Conservation (phyloP, 2,888 invertebrate species). For the Lycocerus yunnanus region DNA sequence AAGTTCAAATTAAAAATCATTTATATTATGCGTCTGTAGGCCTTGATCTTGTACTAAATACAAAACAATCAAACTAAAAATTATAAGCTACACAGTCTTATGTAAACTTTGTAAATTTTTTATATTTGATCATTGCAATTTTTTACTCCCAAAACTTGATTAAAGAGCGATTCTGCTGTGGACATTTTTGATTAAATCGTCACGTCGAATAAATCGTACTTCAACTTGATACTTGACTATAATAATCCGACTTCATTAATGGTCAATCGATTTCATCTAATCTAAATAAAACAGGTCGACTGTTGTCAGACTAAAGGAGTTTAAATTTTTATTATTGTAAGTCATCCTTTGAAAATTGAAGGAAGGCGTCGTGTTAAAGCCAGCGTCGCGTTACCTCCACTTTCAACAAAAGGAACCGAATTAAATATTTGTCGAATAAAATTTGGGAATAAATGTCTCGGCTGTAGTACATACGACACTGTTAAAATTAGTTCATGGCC, state of each 20-base stretch:
- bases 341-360: neutral
- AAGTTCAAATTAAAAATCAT: neutral
- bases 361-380: neutral
- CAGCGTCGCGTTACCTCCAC: neutral
- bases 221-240: neutral
- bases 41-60: neutral
- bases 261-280: neutral
- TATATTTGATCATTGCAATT: slow-evolving; percentile 3
- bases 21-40: neutral
- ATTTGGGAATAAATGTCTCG: neutral
- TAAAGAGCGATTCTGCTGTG: neutral
- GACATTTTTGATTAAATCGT: neutral
- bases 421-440: neutral
- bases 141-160: neutral
- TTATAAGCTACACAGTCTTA: neutral
- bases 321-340: neutral
- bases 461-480: neutral
- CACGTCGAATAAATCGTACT: neutral
- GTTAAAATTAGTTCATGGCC: neutral
- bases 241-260: neutral
- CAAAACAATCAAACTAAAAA: neutral
- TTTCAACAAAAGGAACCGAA: neutral
- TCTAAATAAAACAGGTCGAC: neutral
- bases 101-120: neutral
- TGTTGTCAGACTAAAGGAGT: neutral